These are phyloP conservation scores for Romanogobio albipinnatus DNA, from an alignment of 2,113 vertebrate species.

Conservation along the genomic window DNA sequence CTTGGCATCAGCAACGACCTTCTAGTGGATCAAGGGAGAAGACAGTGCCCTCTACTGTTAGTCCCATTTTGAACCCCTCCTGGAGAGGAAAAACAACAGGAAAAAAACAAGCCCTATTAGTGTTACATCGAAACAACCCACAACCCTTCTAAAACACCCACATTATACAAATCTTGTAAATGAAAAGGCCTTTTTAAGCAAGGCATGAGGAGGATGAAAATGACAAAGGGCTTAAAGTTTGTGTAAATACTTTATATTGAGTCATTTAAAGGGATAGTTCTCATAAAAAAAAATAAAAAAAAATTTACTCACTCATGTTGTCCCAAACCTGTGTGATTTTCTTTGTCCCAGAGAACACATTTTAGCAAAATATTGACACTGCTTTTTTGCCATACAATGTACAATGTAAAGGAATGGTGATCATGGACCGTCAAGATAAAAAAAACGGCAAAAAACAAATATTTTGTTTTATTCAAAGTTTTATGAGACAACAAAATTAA, in stretches of 20 bases:
- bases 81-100: constrained; percentile 74
- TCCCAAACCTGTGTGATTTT: not conserved
- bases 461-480: not conserved
- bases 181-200: not conserved
- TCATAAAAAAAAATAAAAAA: not conserved
- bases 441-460: not conserved
- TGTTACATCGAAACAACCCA: not conserved
- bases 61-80: constrained; percentile 99
- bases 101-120: not conserved
- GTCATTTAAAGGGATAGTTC: not conserved
- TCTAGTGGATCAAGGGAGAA: constrained; percentile 95
- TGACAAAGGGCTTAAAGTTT: not conserved
- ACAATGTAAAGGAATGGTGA: not conserved
- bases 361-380: not conserved
- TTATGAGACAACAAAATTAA: not conserved
- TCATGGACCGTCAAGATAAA: not conserved
- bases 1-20: constrained; percentile 88
- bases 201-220: not conserved
- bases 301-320: not conserved
- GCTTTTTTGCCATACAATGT: not conserved
- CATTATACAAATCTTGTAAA: not conserved
- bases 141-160: not conserved
- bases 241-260: not conserved
- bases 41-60: constrained; percentile 95
- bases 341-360: not conserved